phyloP scores from a whole-genome alignment of 2,888 invertebrate genomes.

The Mesoligia furuncula region DNA sequence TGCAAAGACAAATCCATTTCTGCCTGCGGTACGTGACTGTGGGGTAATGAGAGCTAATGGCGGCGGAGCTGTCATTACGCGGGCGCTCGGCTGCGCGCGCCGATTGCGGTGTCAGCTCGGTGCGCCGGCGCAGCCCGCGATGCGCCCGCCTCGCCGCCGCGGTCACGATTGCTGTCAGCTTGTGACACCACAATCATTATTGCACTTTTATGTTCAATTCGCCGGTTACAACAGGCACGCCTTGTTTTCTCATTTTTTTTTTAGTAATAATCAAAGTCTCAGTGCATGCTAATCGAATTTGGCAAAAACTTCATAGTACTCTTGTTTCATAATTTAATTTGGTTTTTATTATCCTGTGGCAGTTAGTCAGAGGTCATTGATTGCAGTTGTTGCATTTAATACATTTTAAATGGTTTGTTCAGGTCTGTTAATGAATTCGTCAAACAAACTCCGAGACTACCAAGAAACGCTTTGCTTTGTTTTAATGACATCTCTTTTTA shows the following conservation, averaged over 20 bases:
- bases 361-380: conserved; percentile 28
- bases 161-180: conserved; percentile 76
- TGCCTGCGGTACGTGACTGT: conserved; percentile 88
- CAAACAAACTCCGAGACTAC: conserved; percentile 45
- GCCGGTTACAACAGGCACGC: conserved; percentile 59
- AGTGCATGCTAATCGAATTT: conserved; percentile 55
- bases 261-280: conserved; percentile 55
- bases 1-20: conserved; percentile 90
- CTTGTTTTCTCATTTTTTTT: conserved; percentile 57
- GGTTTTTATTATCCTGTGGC: conserved; percentile 37
- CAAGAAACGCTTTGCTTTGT: conserved; percentile 45
- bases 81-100: conserved; percentile 70
- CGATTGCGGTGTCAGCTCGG: conserved; percentile 66
- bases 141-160: conserved; percentile 60
- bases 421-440: conserved; percentile 33
- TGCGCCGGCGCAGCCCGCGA: conserved; percentile 60
- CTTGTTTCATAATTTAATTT: conserved; percentile 46
- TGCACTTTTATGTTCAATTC: conserved; percentile 70
- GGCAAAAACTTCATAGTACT: conserved; percentile 41
- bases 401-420: conserved; percentile 35
- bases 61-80: conserved; percentile 85
- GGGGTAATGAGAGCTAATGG: conserved; percentile 89
- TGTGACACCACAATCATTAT: conserved; percentile 76
- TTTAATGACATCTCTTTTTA: conserved; percentile 25
- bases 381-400: conserved; percentile 42